These are phyloP conservation scores for Drosophila biarmipes DNA, from an alignment of 1,140 invertebrate species.

Conservation along the genomic window DNA sequence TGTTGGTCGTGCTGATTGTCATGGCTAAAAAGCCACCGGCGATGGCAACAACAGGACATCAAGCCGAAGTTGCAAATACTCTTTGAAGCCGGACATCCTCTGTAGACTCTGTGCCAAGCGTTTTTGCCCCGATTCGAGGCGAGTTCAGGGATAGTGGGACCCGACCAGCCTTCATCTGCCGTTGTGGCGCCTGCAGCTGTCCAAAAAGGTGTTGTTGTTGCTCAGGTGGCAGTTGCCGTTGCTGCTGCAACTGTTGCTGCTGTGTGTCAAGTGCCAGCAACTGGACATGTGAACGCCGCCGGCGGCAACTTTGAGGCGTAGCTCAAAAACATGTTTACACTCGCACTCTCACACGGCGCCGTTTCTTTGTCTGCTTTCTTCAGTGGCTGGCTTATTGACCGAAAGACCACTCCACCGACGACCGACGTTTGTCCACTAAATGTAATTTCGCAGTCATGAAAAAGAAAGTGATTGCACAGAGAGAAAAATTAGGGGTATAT, in stretches of 20 bases:
- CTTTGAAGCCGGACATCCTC: conserved; percentile 11
- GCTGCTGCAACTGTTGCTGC: conserved; percentile 45
- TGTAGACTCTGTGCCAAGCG: conserved; percentile 2
- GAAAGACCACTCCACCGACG: conserved; percentile 12
- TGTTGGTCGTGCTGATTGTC: conserved; percentile 78
- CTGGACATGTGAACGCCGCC: conserved; percentile 68
- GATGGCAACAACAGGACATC: conserved; percentile 22
- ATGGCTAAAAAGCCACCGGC: conserved; percentile 69
- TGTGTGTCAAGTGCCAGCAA: conserved; percentile 77
- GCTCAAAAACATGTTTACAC: conserved; percentile 79
- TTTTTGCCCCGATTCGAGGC: neutral
- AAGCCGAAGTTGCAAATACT: conserved; percentile 20
- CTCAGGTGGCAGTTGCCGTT: conserved; percentile 36
- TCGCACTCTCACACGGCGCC: conserved; percentile 36
- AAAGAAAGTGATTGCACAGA: conserved; percentile 68
- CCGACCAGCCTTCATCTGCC: conserved; percentile 55
- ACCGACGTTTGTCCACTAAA: conserved; percentile 56
- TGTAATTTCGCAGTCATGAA: conserved; percentile 65
- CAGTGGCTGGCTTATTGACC: conserved; percentile 60
- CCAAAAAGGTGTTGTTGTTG: conserved; percentile 61
- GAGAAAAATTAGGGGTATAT: conserved; percentile 9
- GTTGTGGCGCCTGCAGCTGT: conserved; percentile 67
- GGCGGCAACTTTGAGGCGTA: conserved; percentile 67
- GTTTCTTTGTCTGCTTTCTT: conserved; percentile 68
- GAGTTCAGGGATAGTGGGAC: conserved; percentile 4